phyloP scores from a whole-genome alignment of 1,140 invertebrate species.

The Drosophila nannoptera region DNA sequence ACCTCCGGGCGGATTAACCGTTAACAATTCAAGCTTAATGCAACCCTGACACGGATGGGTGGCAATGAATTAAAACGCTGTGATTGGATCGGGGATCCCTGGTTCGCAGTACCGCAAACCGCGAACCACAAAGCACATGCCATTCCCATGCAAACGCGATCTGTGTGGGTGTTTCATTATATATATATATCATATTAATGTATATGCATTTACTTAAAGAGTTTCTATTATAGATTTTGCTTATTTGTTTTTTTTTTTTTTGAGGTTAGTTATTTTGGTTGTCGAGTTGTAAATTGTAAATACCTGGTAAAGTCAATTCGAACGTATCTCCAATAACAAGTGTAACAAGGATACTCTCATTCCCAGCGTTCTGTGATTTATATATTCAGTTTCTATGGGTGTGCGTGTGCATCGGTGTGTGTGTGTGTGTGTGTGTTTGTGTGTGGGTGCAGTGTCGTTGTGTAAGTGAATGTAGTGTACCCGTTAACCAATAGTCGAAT shows the following conservation, averaged over 20 bases:
- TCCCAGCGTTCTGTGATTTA: slow-evolving; percentile 32
- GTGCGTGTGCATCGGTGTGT: slow-evolving; percentile 1
- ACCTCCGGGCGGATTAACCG: slow-evolving; percentile 28
- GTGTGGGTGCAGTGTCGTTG: too few species aligned
- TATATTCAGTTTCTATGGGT: slow-evolving; percentile 6
- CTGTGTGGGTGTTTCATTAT: slow-evolving; percentile 12
- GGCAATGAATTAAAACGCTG: slow-evolving; percentile 16
- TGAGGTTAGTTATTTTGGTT: slow-evolving; percentile 32
- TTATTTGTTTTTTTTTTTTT: neutral
- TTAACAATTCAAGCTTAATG: slow-evolving; percentile 15
- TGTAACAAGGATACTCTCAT: slow-evolving; percentile 29
- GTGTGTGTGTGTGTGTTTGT: slow-evolving; percentile 9
- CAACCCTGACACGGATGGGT: slow-evolving; percentile 13
- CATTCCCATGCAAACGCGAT: slow-evolving; percentile 45
- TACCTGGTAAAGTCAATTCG: slow-evolving; percentile 45
- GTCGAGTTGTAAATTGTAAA: slow-evolving; percentile 46
- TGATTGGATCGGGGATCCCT: slow-evolving; percentile 14
- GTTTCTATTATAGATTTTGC: neutral
- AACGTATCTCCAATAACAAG: slow-evolving; percentile 43
- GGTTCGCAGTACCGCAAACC: slow-evolving; percentile 1
- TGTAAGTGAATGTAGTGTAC: slow-evolving; percentile 3
- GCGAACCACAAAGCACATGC: slow-evolving; percentile 33
- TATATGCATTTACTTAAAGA: slow-evolving; percentile 14
- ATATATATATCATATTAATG: slow-evolving; percentile 1
- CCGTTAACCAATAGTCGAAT: slow-evolving; percentile 29